Percentiles rank a stretch among this genome's conserved stretches.
These are phyloP conservation scores for Dasysyrphus tricinctus DNA, from an alignment of 2,888 invertebrate species.

Conservation along the genomic window DNA sequence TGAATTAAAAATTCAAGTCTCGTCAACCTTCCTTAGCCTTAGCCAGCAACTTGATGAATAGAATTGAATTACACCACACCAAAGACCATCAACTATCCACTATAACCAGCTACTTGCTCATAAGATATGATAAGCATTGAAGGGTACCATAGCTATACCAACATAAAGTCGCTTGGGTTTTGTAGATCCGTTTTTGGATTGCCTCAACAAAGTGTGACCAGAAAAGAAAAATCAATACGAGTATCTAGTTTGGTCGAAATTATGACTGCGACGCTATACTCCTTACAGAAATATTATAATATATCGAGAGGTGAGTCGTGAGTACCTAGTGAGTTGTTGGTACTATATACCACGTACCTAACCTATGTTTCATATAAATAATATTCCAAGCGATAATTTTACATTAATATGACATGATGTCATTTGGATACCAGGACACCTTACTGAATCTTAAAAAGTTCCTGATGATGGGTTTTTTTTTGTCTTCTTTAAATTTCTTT, in stretches of 20 bases:
- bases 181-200: constrained; percentile 70
- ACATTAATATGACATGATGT: constrained; percentile 75
- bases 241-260: constrained; percentile 16
- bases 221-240: constrained; percentile 48
- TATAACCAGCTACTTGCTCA: background rate
- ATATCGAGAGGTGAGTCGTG: background rate
- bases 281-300: too few relatives aligned
- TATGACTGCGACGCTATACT: constrained; percentile 15
- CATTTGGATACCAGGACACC: constrained; percentile 66
- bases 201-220: constrained; percentile 59
- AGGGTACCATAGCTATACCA: background rate
- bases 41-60: constrained; percentile 47
- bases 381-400: constrained; percentile 51
- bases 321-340: too few relatives aligned
- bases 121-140: background rate
- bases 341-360: background rate
- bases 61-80: constrained; percentile 58
- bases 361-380: constrained; percentile 42
- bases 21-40: constrained; percentile 54
- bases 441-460: constrained; percentile 67
- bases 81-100: background rate
- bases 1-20: constrained; percentile 66
- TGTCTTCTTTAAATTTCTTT: background rate
- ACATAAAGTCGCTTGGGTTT: constrained; percentile 31
- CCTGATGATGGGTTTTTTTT: constrained; percentile 9